phyloP scores from a whole-genome alignment of 2,888 invertebrate genomes.

The Stenichneumon culpator region DNA sequence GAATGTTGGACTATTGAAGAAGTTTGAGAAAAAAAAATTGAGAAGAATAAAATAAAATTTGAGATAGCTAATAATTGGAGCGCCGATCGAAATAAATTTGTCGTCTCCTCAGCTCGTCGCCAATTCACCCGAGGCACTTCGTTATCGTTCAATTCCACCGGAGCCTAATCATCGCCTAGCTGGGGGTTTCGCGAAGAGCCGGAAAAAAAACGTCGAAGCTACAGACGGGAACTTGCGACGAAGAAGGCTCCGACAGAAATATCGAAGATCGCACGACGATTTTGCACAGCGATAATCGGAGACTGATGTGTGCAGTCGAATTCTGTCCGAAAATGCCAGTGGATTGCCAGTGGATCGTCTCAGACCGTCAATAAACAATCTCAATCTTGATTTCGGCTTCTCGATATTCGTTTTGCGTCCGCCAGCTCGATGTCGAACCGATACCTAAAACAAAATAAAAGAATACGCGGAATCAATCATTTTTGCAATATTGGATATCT shows the following conservation, averaged over 20 bases:
- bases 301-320: background rate
- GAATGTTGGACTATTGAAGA: background rate
- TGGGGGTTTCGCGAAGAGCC: conserved; percentile 37
- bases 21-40: background rate
- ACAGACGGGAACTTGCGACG: background rate
- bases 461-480: too few species aligned
- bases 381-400: conserved; percentile 4
- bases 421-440: background rate
- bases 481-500: too few species aligned
- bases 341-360: background rate
- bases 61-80: conserved; percentile 1
- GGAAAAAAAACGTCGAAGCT: background rate
- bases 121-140: conserved; percentile 38
- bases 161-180: conserved; percentile 45
- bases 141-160: conserved; percentile 52
- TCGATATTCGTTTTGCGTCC: background rate
- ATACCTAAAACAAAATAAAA: background rate
- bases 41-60: background rate
- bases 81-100: conserved; percentile 16
- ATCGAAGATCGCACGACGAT: conserved; percentile 15
- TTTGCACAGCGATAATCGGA: background rate
- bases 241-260: background rate
- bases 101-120: conserved; percentile 18
- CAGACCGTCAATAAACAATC: background rate
- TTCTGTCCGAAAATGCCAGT: background rate